A percentile compares a stretch with the other conserved stretches of the same genome.
Conservation (phyloP, 2,797 vertebrate genomes). For the Loris lydekkerianus region DNA sequence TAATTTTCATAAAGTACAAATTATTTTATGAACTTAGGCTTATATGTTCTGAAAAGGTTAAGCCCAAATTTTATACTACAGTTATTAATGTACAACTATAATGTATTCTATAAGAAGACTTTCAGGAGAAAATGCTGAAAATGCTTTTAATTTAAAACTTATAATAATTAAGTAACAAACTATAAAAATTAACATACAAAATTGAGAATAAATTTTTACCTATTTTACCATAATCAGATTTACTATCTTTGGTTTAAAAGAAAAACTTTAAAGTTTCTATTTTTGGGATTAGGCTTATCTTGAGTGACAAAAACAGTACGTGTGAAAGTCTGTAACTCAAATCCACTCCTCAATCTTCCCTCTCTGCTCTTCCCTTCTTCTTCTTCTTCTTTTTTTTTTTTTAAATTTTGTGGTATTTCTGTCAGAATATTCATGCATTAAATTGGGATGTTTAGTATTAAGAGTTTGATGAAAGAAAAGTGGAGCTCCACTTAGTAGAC, state of each 20-base stretch:
- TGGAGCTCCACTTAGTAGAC: not conserved
- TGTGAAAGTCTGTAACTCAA: conserved; percentile 11
- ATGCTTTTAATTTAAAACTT: not conserved
- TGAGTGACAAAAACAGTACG: not conserved
- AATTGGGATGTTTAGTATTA: not conserved
- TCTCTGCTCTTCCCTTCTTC: not conserved
- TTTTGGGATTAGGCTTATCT: conserved; percentile 15
- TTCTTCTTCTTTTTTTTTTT: too few relatives aligned
- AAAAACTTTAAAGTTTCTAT: conserved; percentile 9
- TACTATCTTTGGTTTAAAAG: conserved; percentile 15
- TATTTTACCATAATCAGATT: conserved; percentile 29
- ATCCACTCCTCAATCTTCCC: not conserved
- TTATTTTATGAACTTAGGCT: conserved; percentile 23
- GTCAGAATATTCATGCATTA: not conserved
- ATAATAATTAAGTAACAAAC: not conserved
- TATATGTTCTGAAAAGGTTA: conserved; percentile 35
- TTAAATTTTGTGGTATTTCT: not conserved
- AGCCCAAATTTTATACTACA: conserved; percentile 27
- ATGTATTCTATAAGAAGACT: not conserved
- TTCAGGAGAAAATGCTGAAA: not conserved
- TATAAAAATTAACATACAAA: conserved; percentile 44
- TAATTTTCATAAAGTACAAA: conserved; percentile 46
- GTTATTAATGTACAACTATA: conserved; percentile 35
- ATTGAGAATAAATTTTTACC: conserved; percentile 34
- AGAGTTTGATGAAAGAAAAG: conserved; percentile 17